A percentile compares a stretch with the other conserved stretches of the same genome.
phyloP scores from a whole-genome alignment of 2,113 vertebrate species.

The Oenanthe oenanthe region DNA sequence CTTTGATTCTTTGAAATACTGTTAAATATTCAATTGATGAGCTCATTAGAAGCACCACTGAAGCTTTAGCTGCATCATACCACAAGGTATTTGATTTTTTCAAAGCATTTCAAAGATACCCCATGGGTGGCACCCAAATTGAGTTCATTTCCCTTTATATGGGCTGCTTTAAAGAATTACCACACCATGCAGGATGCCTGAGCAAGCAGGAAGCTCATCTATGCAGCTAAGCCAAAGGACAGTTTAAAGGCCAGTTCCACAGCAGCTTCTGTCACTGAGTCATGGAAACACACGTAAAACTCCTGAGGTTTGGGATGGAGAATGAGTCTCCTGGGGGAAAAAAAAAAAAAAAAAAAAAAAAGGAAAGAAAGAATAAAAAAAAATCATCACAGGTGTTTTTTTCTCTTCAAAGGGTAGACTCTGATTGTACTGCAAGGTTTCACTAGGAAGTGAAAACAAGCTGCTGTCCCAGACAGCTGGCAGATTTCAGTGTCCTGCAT shows the following conservation, averaged over 20 bases:
- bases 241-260: conserved; percentile 95
- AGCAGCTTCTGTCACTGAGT: conserved; percentile 90
- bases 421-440: background rate
- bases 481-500: background rate
- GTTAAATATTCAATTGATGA: background rate
- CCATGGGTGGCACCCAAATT: background rate
- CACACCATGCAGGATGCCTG: background rate
- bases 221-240: conserved; percentile 88
- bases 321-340: conserved; percentile 83
- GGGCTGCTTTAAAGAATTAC: background rate
- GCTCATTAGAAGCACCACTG: background rate
- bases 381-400: background rate
- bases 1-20: background rate
- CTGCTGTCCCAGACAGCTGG: background rate
- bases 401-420: background rate
- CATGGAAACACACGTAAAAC: conserved; percentile 96
- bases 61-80: background rate
- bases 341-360: background rate
- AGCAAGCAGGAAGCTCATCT: background rate
- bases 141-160: background rate
- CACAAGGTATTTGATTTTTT: background rate
- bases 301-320: conserved; percentile 91
- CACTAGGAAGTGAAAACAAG: background rate
- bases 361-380: too few species aligned
- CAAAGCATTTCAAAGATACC: background rate